These are phyloP conservation scores for Sebastes itinus DNA, from an alignment of 2,797 vertebrate species.

Conservation along the genomic window DNA sequence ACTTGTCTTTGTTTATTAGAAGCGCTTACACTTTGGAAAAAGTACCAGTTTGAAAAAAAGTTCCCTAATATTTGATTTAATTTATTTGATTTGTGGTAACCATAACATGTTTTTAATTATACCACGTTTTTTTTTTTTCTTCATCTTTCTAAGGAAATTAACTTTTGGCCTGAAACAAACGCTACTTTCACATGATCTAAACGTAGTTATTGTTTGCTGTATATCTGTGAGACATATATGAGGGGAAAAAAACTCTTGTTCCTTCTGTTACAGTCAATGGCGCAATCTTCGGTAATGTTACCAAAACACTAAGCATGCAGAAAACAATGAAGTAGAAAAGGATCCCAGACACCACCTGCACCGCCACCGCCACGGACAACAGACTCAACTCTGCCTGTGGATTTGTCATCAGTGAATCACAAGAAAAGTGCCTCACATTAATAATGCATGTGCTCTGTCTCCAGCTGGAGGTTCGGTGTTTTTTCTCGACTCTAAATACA, in stretches of 20 bases:
- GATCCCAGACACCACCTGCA: constrained; percentile 26
- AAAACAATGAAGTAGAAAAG: not conserved
- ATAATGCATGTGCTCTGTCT: constrained; percentile 36
- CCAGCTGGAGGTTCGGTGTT: constrained; percentile 12
- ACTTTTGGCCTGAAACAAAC: not conserved
- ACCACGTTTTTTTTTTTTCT: not conserved
- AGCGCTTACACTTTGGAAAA: not conserved
- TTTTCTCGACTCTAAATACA: not conserved
- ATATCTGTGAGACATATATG: not conserved
- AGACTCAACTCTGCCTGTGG: constrained; percentile 16
- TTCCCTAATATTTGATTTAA: not conserved
- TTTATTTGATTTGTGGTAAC: not conserved
- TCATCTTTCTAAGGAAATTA: not conserved
- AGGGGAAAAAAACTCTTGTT: not conserved
- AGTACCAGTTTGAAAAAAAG: not conserved
- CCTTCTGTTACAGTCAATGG: constrained; percentile 82
- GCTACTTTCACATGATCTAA: not conserved
- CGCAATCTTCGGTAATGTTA: constrained; percentile 88
- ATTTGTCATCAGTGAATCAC: constrained; percentile 63
- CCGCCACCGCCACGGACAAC: constrained; percentile 9
- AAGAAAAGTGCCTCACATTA: constrained; percentile 71
- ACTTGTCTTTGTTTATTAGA: not conserved
- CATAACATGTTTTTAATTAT: not conserved
- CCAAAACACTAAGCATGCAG: constrained; percentile 85
- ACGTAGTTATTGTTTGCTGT: not conserved